Evolutionary conservation across 1,140 invertebrate species (phyloP), one percentile per base, ranked within the genome.

Genomic region (Danaus melanippus): DNA sequence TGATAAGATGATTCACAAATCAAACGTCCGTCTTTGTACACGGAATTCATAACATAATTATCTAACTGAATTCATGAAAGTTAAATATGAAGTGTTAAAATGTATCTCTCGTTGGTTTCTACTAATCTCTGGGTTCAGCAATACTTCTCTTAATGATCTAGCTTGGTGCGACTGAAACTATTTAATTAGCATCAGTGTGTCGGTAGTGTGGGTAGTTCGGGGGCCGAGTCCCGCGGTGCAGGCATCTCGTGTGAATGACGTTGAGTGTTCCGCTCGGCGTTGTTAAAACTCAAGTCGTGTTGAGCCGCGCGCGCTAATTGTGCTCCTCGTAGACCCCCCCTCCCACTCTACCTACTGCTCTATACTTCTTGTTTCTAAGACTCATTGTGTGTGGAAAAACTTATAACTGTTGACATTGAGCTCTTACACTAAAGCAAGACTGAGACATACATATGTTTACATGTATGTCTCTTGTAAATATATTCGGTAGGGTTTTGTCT

Each of bases 241-340:
- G 56, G 67, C 65, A 67, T 69, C 67, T 76, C 74, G 64, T 71
- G 73, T 80, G 82, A 82, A 82, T 78, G 79, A 79, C 67, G 73
- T 75, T 67, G 75, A 83, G 82, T 76, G 73, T 69, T 74, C 71
- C 60, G 60, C 57, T 66, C 57, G 60, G 66, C 76, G 79, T 85
- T 85, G 79, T 83, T 85, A 83, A 81, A 83, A 82, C 79, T 85
- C 69, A 81, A 85, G 79, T 66, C 66, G 79, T 72, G 82, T 85
- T 64, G 79, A 85, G 82, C 71, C 77, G 68, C 76, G 76, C 79
- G 69, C 79, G 79, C 82, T 85, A 85, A 85, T 85, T 85, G 82
- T 83, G 71, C 78, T 73, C 80, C 71, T 71, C 61, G 67, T 73
- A 63, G 67, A 69, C 51, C 61, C 50, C 52, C 52, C 55, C 57